phyloP scores from a whole-genome alignment of 1,140 invertebrate species.

The Pollicipes pollicipes region DNA sequence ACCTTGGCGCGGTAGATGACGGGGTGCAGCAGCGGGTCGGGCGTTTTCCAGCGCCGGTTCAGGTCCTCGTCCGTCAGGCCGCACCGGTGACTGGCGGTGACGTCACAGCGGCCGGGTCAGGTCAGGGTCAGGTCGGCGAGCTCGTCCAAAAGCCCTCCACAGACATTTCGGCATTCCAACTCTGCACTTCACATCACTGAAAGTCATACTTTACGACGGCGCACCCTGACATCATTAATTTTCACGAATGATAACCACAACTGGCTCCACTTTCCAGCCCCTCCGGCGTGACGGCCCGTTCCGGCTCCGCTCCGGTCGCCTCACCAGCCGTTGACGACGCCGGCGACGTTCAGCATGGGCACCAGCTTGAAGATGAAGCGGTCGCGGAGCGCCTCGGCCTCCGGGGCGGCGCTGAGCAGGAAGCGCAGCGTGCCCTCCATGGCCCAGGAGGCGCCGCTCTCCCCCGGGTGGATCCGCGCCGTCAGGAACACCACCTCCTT shows the following conservation, averaged over 20 bases:
- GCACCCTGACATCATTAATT: no score
- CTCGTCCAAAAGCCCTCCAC: no score
- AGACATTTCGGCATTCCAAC: no score
- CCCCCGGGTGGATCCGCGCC: conserved; percentile 69
- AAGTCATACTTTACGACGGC: no score
- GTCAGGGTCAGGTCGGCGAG: no score
- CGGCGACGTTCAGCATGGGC: conserved; percentile 74
- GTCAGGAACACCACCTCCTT: conserved; percentile 54
- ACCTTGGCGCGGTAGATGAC: conserved; percentile 67
- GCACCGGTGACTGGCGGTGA: conserved; percentile 52
- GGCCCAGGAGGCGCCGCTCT: conserved; percentile 74
- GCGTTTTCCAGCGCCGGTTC: conserved; percentile 58
- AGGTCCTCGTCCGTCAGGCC: conserved; percentile 62
- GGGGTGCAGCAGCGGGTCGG: conserved; percentile 52
- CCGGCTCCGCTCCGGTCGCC: no score
- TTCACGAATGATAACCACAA: no score
- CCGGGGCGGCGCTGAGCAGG: conserved; percentile 38
- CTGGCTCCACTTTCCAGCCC: no score
- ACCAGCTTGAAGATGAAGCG: conserved; percentile 69
- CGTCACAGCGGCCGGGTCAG: no score
- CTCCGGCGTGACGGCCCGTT: no score
- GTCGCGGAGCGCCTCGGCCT: conserved; percentile 41
- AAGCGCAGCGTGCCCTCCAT: conserved; percentile 62
- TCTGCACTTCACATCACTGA: no score
- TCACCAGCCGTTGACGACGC: conserved; percentile 74